Evolutionary conservation across 1,140 invertebrate genomes (phyloP).

Genomic region (Pseudomyrmex gracilis): DNA sequence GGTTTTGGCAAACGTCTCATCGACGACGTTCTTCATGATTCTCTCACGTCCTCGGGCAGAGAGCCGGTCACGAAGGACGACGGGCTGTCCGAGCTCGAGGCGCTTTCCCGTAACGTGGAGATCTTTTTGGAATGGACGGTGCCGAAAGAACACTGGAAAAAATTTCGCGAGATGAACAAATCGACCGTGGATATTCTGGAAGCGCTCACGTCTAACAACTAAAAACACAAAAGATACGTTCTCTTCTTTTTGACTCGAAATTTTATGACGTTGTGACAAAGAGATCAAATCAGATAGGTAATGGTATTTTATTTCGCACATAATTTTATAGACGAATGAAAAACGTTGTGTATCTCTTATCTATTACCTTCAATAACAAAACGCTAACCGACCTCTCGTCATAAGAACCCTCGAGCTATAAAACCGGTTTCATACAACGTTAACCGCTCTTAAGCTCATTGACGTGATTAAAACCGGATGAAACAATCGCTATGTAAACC

Average conservation of each 20-base stretch:
- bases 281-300: slow-evolving; percentile 15
- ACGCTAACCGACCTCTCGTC: too few species aligned
- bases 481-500: not conserved
- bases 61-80: slow-evolving; percentile 86
- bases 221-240: slow-evolving; percentile 57
- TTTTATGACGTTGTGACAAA: slow-evolving; percentile 29
- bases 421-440: too few species aligned
- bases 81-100: slow-evolving; percentile 87
- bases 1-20: slow-evolving; percentile 93
- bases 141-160: slow-evolving; percentile 91
- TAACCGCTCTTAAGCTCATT: too few species aligned
- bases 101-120: slow-evolving; percentile 90
- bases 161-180: slow-evolving; percentile 90
- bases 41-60: slow-evolving; percentile 90
- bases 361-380: too few species aligned
- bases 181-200: slow-evolving; percentile 92
- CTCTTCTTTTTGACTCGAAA: not conserved
- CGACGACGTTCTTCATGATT: slow-evolving; percentile 92
- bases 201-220: slow-evolving; percentile 86
- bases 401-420: too few species aligned
- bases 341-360: too few species aligned
- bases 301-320: not conserved
- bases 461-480: not conserved
- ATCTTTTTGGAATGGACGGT: slow-evolving; percentile 93
- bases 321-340: not conserved